A percentile compares a stretch with the other conserved stretches of the same genome.
These are phyloP conservation scores for Pelobates cultripes DNA, from an alignment of 2,797 vertebrate genomes.

Conservation along the genomic window DNA sequence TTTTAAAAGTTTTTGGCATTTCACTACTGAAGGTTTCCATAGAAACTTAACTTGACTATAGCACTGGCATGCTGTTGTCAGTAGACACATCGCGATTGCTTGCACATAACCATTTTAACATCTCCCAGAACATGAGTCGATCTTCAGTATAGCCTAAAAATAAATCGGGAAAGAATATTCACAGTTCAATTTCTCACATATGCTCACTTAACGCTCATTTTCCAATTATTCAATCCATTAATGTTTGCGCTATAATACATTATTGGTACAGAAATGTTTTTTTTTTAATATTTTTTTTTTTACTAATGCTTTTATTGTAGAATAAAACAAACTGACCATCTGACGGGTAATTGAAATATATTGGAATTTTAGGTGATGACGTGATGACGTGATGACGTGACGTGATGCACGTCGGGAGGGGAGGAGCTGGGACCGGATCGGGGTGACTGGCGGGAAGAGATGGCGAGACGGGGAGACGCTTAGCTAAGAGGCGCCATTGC, in stretches of 20 bases:
- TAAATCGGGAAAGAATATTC: conserved; percentile 32
- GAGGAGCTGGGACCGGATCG: too few species aligned
- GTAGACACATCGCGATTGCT: conserved; percentile 15
- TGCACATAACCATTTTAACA: conserved; percentile 37
- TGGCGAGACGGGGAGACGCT: too few species aligned
- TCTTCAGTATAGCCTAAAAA: conserved; percentile 38
- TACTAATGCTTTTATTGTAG: too few species aligned
- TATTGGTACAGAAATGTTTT: conserved; percentile 25
- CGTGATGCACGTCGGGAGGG: too few species aligned
- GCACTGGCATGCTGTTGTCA: conserved; percentile 6
- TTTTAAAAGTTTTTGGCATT: conserved; percentile 34
- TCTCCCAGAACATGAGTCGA: not conserved
- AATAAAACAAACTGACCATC: too few species aligned
- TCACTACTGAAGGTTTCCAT: conserved; percentile 36
- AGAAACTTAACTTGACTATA: conserved; percentile 25
- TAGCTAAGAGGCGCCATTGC: too few species aligned
- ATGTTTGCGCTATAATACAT: conserved; percentile 7
- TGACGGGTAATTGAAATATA: too few species aligned
- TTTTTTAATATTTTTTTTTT: too few species aligned
- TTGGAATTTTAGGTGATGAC: too few species aligned
- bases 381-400: too few species aligned
- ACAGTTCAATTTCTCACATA: not conserved
- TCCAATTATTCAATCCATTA: not conserved
- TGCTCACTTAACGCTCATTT: not conserved
- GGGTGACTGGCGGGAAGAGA: too few species aligned